phyloP scores from a whole-genome alignment of 2,888 invertebrate genomes.

The Noctua janthe region DNA sequence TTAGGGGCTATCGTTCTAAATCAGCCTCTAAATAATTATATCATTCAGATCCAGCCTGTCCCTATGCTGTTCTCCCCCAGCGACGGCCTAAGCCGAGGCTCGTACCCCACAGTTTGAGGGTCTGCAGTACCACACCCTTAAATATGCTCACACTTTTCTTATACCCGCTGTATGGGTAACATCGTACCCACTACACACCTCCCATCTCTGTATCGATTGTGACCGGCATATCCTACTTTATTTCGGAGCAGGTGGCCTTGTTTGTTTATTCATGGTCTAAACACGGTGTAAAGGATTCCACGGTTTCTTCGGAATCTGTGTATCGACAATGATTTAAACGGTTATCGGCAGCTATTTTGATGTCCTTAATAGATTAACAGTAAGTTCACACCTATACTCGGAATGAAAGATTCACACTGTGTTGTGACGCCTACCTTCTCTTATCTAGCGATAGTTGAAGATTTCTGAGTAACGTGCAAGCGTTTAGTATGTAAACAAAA shows the following conservation, averaged over 20 bases:
- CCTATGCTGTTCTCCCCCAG: no score
- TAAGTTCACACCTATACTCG: constrained; percentile 22
- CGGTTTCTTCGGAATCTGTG: constrained; percentile 68
- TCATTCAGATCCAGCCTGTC: no score
- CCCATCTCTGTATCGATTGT: constrained; percentile 74
- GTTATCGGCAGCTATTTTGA: constrained; percentile 32
- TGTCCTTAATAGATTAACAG: constrained; percentile 22
- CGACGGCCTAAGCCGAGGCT: no score
- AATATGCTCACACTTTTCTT: no score
- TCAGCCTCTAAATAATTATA: no score
- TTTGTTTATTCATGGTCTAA: constrained; percentile 79
- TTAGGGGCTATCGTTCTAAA: no score
- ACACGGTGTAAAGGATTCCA: constrained; percentile 73
- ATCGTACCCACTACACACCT: constrained; percentile 19
- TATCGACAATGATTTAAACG: constrained; percentile 66
- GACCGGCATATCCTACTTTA: constrained; percentile 69
- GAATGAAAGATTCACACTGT: constrained; percentile 22
- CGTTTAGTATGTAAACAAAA: constrained; percentile 23
- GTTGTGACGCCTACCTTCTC: constrained; percentile 6
- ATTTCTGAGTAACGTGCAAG: constrained; percentile 1
- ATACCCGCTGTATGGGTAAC: no score
- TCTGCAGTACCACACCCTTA: no score
- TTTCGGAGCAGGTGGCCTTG: constrained; percentile 76
- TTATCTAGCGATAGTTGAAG: constrained; percentile 14
- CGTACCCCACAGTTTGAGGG: no score